A percentile compares a stretch with the other conserved stretches of the same genome.
Evolutionary conservation across 2,888 invertebrate genomes (phyloP).

Genomic region (Lithophane semibrunnea): DNA sequence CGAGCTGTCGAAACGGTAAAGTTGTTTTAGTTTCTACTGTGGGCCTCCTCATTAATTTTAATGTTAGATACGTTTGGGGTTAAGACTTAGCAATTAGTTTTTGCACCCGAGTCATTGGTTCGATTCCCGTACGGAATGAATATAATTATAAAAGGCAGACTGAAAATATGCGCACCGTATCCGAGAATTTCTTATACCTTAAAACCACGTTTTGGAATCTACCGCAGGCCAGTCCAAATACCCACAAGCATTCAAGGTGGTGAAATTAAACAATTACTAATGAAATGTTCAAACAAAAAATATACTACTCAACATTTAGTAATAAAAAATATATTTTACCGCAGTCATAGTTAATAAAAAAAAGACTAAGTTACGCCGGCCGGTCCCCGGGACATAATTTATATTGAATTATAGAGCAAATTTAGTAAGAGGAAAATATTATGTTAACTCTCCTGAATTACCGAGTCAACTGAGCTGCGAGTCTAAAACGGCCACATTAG

Average conservation of each 20-base stretch:
- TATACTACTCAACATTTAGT: slow-evolving; percentile 10
- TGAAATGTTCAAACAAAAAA: slow-evolving; percentile 10
- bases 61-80: not conserved
- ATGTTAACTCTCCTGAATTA: slow-evolving; percentile 47
- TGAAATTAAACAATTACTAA: not conserved
- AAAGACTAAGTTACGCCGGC: slow-evolving; percentile 41
- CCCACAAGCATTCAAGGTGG: not conserved
- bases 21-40: slow-evolving; percentile 44
- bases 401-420: slow-evolving; percentile 55
- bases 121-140: not conserved
- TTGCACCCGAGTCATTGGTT: not conserved
- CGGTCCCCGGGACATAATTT: slow-evolving; percentile 40
- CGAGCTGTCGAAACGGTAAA: slow-evolving; percentile 45
- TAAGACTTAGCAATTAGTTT: not conserved
- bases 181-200: not conserved
- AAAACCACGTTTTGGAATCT: not conserved
- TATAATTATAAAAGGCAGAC: not conserved
- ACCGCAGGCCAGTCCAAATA: not conserved
- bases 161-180: no score
- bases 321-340: slow-evolving; percentile 22
- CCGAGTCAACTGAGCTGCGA: slow-evolving; percentile 26
- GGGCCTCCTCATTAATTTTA: slow-evolving; percentile 38
- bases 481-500: no score
- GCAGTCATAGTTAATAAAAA: slow-evolving; percentile 41
- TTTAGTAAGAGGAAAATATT: slow-evolving; percentile 49